Evolutionary conservation across 2,113 vertebrate species (phyloP), one percentile per base, ranked within the genome.

Genomic region (Myanophis thanlyinensis): DNA sequence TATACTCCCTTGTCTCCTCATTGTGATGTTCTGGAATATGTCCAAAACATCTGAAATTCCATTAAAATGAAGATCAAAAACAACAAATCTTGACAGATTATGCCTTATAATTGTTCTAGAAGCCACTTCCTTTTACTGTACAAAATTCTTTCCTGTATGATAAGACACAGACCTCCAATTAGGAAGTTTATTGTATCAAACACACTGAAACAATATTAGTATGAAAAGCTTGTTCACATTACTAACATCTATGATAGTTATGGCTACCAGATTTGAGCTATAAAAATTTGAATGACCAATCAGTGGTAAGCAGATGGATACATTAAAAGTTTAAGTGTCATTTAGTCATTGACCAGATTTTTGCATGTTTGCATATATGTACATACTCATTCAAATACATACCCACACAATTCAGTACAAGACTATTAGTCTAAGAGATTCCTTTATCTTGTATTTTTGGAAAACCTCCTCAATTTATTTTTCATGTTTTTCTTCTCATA

Each of bases 401-500:
- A 44, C 3, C 35, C 73, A 80, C 15, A 22, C 2, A 44, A 44
- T 44, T 80, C 35, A 80, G 10, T 80, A 80, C 35, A 15, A 6
- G 91, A 62, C 0, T 89, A 23, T 87, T 67, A 93, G 86, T 67
- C 80, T 89, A 91, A 95, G 88, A 67, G 23, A 91, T 48, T 49
- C 47, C 85, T 13, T 84, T 86, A 86, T 25, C 46, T 30, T 86
- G 12, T 27, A 4, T 87, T 53, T 95, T 95, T 94, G 91, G 18
- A 18, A 3, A 22, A 3, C 73, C 35, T 44, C 3, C 35, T 80
- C 73, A 44, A 80, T 44, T 80, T 80, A 35, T 80, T 44, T 80
- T 80, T 20, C 2, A 44, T 80, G 8, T 54, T 96, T 95, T 54
- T 54, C 52, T 52, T 85, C 27, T 96, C 94, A 93, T 91, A 96